These are phyloP conservation scores for Rhinophrynus dorsalis DNA, from an alignment of 2,797 vertebrate species.

Conservation along the genomic window DNA sequence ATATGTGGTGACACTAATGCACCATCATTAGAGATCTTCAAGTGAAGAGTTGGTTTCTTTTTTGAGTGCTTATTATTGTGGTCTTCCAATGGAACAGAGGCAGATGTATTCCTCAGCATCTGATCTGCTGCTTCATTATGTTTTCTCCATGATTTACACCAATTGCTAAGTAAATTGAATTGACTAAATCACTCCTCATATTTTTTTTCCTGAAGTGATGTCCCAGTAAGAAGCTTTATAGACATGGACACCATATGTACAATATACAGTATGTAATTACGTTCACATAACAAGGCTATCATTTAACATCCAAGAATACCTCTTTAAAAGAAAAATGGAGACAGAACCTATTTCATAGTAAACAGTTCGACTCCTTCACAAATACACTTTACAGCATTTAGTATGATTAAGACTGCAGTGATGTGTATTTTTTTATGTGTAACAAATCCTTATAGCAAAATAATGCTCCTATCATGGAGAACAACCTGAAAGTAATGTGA, in stretches of 20 bases:
- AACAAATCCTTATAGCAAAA: slow-evolving; percentile 61
- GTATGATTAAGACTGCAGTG: slow-evolving; percentile 76
- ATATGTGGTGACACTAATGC: too few relatives aligned
- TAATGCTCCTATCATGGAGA: slow-evolving; percentile 58
- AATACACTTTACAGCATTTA: slow-evolving; percentile 64
- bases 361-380: slow-evolving; percentile 62
- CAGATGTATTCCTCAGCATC: too few relatives aligned
- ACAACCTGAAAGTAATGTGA: slow-evolving; percentile 58
- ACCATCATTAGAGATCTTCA: too few relatives aligned
- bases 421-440: slow-evolving; percentile 54
- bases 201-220: slow-evolving; percentile 25
- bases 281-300: slow-evolving; percentile 64
- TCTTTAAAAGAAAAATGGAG: slow-evolving; percentile 65
- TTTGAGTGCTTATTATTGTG: too few relatives aligned
- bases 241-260: slow-evolving; percentile 65
- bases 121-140: too few relatives aligned
- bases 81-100: too few relatives aligned
- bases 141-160: too few relatives aligned
- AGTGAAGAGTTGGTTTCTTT: too few relatives aligned
- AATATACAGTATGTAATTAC: slow-evolving; percentile 68
- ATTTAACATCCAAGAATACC: slow-evolving; percentile 63
- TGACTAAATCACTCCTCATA: background rate
- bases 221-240: slow-evolving; percentile 35
- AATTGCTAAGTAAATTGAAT: too few relatives aligned
- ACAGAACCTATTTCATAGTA: slow-evolving; percentile 65